Base-by-base conservation (phyloP, 2,113 vertebrate genomes). In the Petrocephalus zakoni region DNA sequence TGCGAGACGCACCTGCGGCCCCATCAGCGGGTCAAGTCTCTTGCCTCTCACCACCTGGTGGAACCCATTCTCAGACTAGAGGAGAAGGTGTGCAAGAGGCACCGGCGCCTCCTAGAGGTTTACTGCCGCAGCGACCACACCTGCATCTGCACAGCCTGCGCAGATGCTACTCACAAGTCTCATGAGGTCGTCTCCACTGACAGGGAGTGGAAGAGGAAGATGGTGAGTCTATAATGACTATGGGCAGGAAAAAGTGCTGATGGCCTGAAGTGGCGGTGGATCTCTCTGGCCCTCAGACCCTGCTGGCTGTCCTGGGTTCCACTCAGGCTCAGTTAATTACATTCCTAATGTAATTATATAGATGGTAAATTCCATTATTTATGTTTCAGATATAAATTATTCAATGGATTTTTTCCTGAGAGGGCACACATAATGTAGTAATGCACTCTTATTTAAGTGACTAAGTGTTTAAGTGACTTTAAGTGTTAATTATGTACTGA, bases 51-150 rank as follows among this genome's bases (percentile, higher is more conserved):
- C 89, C 95, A 93, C 84, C 94, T 97, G 55, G 91, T 96, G 34
- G 95, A 96, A 2, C 96, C 97, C 19, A 91, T 95, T 1, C 91
- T 93, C 83, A 92, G 96, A 47, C 93, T 97, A 90, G 93, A 96
- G 89, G 92, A 94, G 13, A 95, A 94, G 89, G 72, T 94, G 89
- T 99, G 98, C 22, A 95, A 89, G 19, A 95, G 92, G 72, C 98
- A 99, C 9, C 92, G 96, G 8, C 94, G 92, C 2, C 95, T 95
- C 0, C 94, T 98, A 90, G 96, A 97, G 61, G 91, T 95, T 0
- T 99, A 96, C 95, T 99, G 98, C 84, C 84, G 94, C 91, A 95
- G 95, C 0, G 97, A 99, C 90, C 94, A 93, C 88, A 75, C 17
- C 29, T 96, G 96, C 89, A 93, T 97, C 91, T 99, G 98, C 94